A percentile compares a stretch with the other conserved stretches of the same genome.
Conservation (phyloP, 1,140 invertebrate species). For the Ips typographus region DNA sequence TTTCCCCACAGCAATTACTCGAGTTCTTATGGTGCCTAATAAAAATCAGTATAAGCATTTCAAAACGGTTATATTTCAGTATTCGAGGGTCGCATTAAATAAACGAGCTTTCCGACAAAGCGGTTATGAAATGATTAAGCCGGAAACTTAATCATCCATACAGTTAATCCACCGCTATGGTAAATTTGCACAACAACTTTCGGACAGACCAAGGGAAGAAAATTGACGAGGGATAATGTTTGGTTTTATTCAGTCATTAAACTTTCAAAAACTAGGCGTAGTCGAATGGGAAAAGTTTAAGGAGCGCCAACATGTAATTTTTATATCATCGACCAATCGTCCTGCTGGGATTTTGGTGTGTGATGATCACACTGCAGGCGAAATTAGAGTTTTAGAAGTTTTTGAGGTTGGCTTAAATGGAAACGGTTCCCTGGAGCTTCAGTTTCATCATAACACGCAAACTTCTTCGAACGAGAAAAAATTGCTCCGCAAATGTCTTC, state of each 20-base stretch:
- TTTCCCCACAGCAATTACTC: neutral
- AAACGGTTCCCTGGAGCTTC: neutral
- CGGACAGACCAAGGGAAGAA: neutral
- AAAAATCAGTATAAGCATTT: constrained; percentile 4
- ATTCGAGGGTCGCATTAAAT: neutral
- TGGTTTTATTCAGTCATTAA: constrained; percentile 3
- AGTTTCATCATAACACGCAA: neutral
- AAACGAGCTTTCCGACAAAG: neutral
- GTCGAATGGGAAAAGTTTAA: neutral
- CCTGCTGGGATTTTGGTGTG: neutral
- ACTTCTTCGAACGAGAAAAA: neutral
- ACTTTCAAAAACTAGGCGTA: neutral
- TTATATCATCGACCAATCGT: neutral
- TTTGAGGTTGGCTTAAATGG: neutral
- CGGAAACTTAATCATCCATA: neutral
- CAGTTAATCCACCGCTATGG: neutral
- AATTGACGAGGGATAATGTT: constrained; percentile 3
- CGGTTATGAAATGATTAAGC: neutral
- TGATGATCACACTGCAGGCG: neutral
- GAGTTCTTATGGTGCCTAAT: neutral
- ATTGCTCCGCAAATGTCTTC: neutral
- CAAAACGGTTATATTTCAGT: neutral
- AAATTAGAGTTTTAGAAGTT: neutral
- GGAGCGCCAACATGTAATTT: neutral
- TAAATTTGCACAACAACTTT: constrained; percentile 5